Conservation (phyloP, 2,797 vertebrate genomes). For the Chiroxiphia lanceolata region DNA sequence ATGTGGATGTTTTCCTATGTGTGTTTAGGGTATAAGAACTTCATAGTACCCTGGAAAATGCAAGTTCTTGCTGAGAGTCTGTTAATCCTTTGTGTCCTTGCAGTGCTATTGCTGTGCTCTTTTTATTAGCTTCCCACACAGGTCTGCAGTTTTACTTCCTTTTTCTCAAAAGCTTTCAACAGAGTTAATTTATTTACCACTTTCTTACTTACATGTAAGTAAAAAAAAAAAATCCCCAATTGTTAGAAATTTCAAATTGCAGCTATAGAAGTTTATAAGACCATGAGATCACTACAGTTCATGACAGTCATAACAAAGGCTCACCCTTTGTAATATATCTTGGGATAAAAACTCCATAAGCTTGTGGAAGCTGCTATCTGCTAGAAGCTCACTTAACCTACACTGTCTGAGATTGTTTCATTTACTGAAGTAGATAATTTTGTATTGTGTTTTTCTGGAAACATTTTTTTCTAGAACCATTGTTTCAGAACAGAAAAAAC, state of each 20-base stretch:
- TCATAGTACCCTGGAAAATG: neutral
- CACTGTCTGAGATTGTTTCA: neutral
- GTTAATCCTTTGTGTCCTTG: conserved; percentile 4
- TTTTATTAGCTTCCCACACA: conserved; percentile 42
- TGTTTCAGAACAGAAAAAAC: neutral
- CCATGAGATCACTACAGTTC: neutral
- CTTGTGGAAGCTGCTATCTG: neutral
- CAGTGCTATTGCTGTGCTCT: neutral
- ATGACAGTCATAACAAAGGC: neutral
- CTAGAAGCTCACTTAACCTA: neutral
- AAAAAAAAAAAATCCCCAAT: neutral
- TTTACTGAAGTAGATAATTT: neutral
- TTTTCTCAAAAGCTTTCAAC: neutral
- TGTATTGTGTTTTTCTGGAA: conserved; percentile 14
- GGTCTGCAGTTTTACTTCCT: neutral
- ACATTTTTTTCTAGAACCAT: neutral
- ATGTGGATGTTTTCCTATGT: neutral
- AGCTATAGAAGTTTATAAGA: neutral
- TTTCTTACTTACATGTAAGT: neutral
- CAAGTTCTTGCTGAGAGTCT: neutral
- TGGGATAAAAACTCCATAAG: neutral
- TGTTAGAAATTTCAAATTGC: neutral
- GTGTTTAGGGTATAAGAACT: neutral
- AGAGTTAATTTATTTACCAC: neutral
- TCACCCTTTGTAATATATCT: neutral